Evolutionary conservation across 2,888 invertebrate genomes (phyloP), one percentile per base, ranked within the genome.

Genomic region (Galerucella nymphaeae): DNA sequence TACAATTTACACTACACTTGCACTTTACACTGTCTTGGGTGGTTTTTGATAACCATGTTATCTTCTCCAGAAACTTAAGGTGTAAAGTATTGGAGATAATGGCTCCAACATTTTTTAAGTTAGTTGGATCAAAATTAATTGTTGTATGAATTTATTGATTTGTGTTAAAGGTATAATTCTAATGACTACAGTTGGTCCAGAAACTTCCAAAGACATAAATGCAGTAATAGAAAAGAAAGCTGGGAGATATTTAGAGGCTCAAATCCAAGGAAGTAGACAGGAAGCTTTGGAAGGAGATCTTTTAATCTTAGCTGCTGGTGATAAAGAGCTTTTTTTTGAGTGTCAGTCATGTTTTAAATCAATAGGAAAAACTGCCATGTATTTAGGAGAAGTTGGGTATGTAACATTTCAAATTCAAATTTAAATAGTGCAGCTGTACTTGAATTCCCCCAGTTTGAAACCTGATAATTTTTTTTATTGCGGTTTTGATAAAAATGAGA

Each of bases 311-410:
- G 94, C 96, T 14, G 96, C 97, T 1, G 98, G 98, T 16, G 96
- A 97, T 87, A 90, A 94, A 80, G 88, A 92, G 48, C 90, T 98
- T 23, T 98, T 96, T 87, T 94, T 96, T 85, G 96, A 97, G 83
- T 98, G 98, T 86, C 94, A 95, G 87, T 94, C 95, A 55, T 96
- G 96, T 88, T 97, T 98, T 88, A 93, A 95, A 87, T 96, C 98
- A 62, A 96, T 98, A 91, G 96, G 96, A 82, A 96, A 65, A 11
- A 66, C 66, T 14, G 70, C 70, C 11, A 66, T 70, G 53, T 77
- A 68, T 64, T 65, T 76, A 9, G 75, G 75, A 30, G 73, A 75
- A 58, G 75, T 74, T 45, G 75, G 77, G 75, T 75, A 48, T 57
- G 72, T 70, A 62, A 11, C 10, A 20, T 55, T 8, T 9, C 30